Conservation (phyloP, 2,888 invertebrate genomes). For the Hedychridium roseum region DNA sequence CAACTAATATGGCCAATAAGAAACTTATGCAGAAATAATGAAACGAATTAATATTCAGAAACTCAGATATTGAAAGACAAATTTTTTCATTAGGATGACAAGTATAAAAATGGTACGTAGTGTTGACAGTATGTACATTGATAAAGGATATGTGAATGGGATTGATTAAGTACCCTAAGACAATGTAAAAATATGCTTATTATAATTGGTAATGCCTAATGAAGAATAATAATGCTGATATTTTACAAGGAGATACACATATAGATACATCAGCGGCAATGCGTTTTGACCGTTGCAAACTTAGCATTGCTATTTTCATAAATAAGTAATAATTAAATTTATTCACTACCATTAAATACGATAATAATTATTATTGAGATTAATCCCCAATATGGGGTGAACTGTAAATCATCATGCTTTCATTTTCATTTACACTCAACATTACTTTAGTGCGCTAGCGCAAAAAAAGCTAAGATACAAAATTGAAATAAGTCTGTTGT, state of each 20-base stretch:
- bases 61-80: too few relatives aligned
- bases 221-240: slow-evolving; percentile 58
- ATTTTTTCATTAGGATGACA: too few relatives aligned
- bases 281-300: slow-evolving; percentile 40
- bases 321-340: slow-evolving; percentile 38
- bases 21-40: too few relatives aligned
- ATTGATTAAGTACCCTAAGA: slow-evolving; percentile 51
- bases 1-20: too few relatives aligned
- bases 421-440: slow-evolving; percentile 33
- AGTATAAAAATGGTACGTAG: too few relatives aligned
- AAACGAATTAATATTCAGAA: too few relatives aligned
- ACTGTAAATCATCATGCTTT: slow-evolving; percentile 36
- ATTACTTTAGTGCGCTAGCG: too few relatives aligned
- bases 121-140: slow-evolving; percentile 13
- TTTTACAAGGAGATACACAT: slow-evolving; percentile 59
- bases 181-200: slow-evolving; percentile 62
- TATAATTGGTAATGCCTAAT: slow-evolving; percentile 59
- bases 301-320: slow-evolving; percentile 40
- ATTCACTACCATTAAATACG: slow-evolving; percentile 40
- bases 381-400: slow-evolving; percentile 48
- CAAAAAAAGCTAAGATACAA: too few relatives aligned
- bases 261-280: slow-evolving; percentile 53
- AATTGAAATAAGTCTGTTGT: too few relatives aligned
- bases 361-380: slow-evolving; percentile 33
- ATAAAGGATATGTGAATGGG: slow-evolving; percentile 23